Evolutionary conservation across 2,797 vertebrate species (phyloP).

Genomic region (Darevskia mixta): DNA sequence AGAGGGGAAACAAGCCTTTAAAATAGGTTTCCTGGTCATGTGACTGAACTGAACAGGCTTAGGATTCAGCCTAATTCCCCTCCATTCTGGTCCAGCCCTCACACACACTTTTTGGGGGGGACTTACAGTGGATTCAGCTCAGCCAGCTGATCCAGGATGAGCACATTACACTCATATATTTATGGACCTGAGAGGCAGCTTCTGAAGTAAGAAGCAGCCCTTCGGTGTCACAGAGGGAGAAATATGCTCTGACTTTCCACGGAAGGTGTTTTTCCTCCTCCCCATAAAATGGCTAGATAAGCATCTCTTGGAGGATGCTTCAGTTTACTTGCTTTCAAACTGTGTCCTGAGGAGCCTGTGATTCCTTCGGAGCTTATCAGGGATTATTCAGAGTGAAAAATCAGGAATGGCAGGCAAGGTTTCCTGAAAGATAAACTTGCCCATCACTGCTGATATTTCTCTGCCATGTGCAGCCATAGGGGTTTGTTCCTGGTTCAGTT

Average conservation of each 20-base stretch:
- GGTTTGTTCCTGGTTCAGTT: not conserved
- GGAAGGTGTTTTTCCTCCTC: no score
- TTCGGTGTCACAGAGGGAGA: not conserved
- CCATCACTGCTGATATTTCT: not conserved
- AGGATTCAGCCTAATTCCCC: no score
- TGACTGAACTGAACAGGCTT: no score
- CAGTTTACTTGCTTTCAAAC: not conserved
- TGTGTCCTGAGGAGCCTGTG: not conserved
- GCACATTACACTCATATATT: not conserved
- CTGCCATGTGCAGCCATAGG: not conserved
- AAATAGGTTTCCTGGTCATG: no score
- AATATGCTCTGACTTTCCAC: not conserved
- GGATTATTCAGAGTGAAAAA: not conserved
- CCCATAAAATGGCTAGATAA: not conserved
- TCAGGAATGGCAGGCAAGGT: not conserved
- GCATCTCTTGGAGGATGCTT: not conserved
- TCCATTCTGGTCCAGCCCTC: no score
- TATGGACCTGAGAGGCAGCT: not conserved
- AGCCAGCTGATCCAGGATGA: no score
- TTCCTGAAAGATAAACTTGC: not conserved
- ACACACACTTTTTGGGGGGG: no score
- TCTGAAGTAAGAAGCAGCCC: not conserved
- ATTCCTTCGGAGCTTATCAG: not conserved
- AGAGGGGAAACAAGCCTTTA: no score
- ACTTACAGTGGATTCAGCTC: no score